Base-by-base conservation (phyloP, 2,888 invertebrate genomes). In the Drosophila seclusa region DNA sequence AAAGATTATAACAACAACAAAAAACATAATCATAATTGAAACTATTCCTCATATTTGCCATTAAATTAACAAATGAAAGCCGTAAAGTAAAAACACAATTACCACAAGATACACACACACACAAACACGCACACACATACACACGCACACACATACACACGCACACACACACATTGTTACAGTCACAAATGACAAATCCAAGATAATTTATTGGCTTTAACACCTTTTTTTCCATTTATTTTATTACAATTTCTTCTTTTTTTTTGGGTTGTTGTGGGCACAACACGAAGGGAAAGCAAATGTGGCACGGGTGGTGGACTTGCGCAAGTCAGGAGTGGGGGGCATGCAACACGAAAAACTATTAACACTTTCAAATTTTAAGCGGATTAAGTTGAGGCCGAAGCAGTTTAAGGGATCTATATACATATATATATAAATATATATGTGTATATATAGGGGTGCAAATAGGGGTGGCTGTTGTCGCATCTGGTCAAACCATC, bases 141-240 rank as follows among this genome's bases (percentile, higher is more conserved):
- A 45, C 63, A 77, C 53, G 57, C 11, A 45, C 29, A 42, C 7
- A 21, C 50, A 59, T 59, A 59, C 62, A 70, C 67, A 45, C 52
- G 52, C 32, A 71, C 38, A 27, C 54, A 67, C 29, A 67, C 53
- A 66, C 27, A 75, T 69, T 11, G 21, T 11, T 5, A 59, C 62
- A 60, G 71, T 63, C 68, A 62, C 60, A 77, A 73, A 76, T 80
- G 76, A 68, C 80, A 85, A 70, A 78, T 75, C 78, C 81, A 85
- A 89, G 79, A 82, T 91, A 91, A 91, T 86, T 90, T 90, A 91
- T 90, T 91, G 91, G 86, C 84, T 91, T 90, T 91, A 91, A 86
- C 90, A 84, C 89, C 85, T 81, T 78, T 75, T 59, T 65, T 62
- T 27, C 21, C 27, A 45, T 45, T 45, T 24, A 24, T 45, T 45